Evolutionary conservation across 2,888 invertebrate genomes (phyloP), one percentile per base, ranked within the genome.

Genomic region (Lasius platythorax): DNA sequence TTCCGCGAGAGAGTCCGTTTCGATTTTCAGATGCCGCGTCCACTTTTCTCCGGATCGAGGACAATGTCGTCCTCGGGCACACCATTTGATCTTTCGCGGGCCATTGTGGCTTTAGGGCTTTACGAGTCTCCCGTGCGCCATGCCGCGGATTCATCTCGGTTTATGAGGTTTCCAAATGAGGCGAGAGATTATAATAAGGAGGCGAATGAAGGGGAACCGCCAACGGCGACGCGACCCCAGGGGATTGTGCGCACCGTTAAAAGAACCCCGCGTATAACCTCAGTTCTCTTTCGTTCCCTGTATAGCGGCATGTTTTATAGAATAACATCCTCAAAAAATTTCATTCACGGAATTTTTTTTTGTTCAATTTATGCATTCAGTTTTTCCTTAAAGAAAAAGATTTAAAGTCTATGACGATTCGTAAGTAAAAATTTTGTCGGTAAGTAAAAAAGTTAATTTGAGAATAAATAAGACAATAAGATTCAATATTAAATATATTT

Each of bases 131-230:
- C 40, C n/a, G 12, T 56, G 40, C 56, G 56, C 30, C 46, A 68
- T 82, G 15, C 66, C 58, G 63, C 70, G 67, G 82, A 84, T 82
- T 84, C 82, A 74, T 81, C 61, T 82, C 64, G 81, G 73, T 82
- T 84, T 63, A 56, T 33, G 84, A 74, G 58, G 58, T 66, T 68
- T 43, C 50, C 43, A 61, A 74, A 81, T 67, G 73, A 84, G 84
- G 84, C 73, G 68, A 75, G 68, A 84, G 84, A 81, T 84, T 84
- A 82, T 84, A 84, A 84, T 82, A 82, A 84, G 82, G 74, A 79
- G 67, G 53, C 79, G 66, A 79, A 73, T 46, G 72, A 58, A 58
- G 63, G 76, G 63, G 63, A 61, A 37, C 37, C 53, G 46, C 50
- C 40, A 56, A 67, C 82, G 64, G 66, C 56, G 81, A 30, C 50